Evolutionary conservation across 2,113 vertebrate species (phyloP), one percentile per base, ranked within the genome.

Genomic region (Megalops atlanticus): DNA sequence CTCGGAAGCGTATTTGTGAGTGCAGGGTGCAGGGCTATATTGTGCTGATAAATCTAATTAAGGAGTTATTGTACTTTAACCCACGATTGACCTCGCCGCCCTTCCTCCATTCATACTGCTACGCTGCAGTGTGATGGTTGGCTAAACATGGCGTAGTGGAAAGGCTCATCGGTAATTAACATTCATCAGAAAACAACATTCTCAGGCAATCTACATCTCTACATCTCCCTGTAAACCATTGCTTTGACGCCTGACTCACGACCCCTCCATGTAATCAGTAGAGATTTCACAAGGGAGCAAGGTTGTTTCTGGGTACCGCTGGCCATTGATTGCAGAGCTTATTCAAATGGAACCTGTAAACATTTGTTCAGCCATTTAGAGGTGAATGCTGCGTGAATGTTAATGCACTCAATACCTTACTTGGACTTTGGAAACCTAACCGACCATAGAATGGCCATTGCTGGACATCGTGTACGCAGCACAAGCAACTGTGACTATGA

Each of bases 351-450:
- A 31, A 38, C 40, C 33, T 43, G 64, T 35, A 36, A 72, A 71
- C 18, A 72, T 79, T 79, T 79, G 43, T 21, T 72, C 41, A 70
- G 15, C 64, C 41, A 78, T 69, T 78, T 45, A 35, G 16, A 79
- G 39, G 18, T 74, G 72, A 74, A 38, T 2, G 11, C 77, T 43
- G 14, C 40, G 33, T 24, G 21, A 14, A 24, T 58, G 31, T 77
- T 54, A n/a, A 36, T n/a, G 49, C 21, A 24, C 49, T 33, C 36
- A 77, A 58, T 36, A 39, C 47, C 38, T 6, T n/a, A n/a, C n/a
- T 36, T 35, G 31, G 64, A 27, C 64, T 69, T 69, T 69, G 64
- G n/a, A 69, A 31, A 31, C 64, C 31, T 31, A 31, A 18, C 64
- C 49, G 2, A 52, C 7, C 43, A 45, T 14, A 52, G 49, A 52